Evolutionary conservation across 2,113 vertebrate species (phyloP).

Genomic region (Athene cunicularia): DNA sequence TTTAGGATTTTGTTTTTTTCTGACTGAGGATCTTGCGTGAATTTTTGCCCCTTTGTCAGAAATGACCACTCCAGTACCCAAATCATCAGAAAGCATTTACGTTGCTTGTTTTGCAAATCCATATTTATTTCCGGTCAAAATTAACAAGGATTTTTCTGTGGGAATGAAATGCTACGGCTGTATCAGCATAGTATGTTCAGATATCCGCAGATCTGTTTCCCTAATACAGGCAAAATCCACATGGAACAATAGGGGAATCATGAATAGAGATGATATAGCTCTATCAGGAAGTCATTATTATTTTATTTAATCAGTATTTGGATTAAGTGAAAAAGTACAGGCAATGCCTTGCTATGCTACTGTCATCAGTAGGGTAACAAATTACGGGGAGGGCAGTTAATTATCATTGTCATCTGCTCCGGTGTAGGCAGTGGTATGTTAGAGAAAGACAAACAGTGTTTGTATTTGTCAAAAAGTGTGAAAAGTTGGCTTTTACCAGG

Average conservation of each 20-base stretch:
- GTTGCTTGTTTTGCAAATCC: not conserved
- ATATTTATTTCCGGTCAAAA: not conserved
- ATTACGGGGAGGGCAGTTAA: not conserved
- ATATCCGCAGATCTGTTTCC: not conserved
- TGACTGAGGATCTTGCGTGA: not conserved
- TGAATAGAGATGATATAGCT: too few species aligned
- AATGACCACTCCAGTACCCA: not conserved
- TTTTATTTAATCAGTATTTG: not conserved
- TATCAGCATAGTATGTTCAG: not conserved
- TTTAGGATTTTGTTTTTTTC: not conserved
- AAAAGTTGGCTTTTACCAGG: not conserved
- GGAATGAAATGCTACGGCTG: not conserved
- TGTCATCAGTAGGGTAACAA: not conserved
- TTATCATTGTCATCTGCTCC: not conserved
- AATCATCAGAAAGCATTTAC: not conserved
- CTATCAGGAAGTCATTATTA: not conserved
- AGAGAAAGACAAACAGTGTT: not conserved
- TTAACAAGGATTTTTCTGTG: not conserved
- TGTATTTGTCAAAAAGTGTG: not conserved
- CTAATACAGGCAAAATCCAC: not conserved
- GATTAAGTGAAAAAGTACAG: not conserved
- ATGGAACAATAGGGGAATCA: fast-evolving
- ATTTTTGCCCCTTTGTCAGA: not conserved
- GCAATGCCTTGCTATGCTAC: not conserved
- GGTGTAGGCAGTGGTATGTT: fast-evolving